A percentile compares a stretch with the other conserved stretches of the same genome.
phyloP scores from a whole-genome alignment of 2,113 vertebrate genomes.

The Stigmatopora argus region DNA sequence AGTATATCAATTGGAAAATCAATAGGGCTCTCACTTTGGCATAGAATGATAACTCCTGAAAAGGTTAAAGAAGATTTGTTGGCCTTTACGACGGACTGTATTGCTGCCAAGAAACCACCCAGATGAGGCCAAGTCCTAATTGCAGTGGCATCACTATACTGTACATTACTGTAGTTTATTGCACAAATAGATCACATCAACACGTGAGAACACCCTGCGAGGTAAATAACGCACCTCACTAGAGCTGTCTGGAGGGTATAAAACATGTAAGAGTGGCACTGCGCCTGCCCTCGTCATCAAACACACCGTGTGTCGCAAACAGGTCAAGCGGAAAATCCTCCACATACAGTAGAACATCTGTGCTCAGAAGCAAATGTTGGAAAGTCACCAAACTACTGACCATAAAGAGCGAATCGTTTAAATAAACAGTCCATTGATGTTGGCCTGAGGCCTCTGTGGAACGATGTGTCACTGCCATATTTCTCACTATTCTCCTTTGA shows the following conservation, averaged over 20 bases:
- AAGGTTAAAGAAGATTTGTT: constrained; percentile 2
- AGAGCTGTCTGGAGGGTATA: neutral
- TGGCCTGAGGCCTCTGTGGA: neutral
- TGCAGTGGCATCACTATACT: neutral
- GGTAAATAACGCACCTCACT: neutral
- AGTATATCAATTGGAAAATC: constrained; percentile 1
- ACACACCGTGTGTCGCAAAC: neutral
- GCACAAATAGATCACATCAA: constrained; percentile 5
- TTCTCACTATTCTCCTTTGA: neutral
- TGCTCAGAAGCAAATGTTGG: neutral
- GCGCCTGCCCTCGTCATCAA: constrained; percentile 8
- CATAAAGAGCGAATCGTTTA: constrained; percentile 11
- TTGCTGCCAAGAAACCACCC: constrained; percentile 1
- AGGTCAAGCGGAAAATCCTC: constrained; percentile 24
- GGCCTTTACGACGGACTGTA: neutral
- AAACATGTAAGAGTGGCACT: constrained; percentile 13
- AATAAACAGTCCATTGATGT: constrained; percentile 9
- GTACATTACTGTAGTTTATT: constrained; percentile 5
- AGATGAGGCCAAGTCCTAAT: constrained; percentile 2
- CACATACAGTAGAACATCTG: constrained; percentile 7
- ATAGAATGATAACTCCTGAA: neutral
- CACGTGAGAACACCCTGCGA: neutral
- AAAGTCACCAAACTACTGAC: constrained; percentile 18
- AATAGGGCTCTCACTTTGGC: neutral
- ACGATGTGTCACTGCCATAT: neutral